Base-by-base conservation (phyloP, 2,797 vertebrate species). In the Buceros bicornis region DNA sequence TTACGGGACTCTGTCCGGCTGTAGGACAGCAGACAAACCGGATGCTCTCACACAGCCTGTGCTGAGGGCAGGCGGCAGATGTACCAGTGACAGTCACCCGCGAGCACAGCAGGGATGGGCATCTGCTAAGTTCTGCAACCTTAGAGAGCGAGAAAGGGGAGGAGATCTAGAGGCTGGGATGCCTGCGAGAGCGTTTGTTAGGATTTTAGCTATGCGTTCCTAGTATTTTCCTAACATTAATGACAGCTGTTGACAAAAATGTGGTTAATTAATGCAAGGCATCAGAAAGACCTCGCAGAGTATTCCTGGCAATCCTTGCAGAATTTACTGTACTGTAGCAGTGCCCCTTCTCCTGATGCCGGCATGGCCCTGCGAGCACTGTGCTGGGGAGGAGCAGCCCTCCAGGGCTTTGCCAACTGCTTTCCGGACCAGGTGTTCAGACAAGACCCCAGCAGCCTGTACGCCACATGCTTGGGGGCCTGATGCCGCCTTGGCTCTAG, bases 281-380 rank as follows among this genome's bases (percentile, higher is more conserved):
- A 66, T 25, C 53, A 24, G 16, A 53, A 61, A 35, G 29, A 40
- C 18, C 42, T 47, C 31, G 40, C 54, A 25, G 64, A 35, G 18
- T 4, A 6, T 37, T 80, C 33, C 64, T 53, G 61, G 66, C 43
- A 50, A 24, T 62, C 37, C 67, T 42, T 51, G 20, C 56, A 69
- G 56, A 50, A 69, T 53, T 48, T 29, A 47, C 57, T 26, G 37
- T 1, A 1, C 33, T 64, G 35, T 67, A 82, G 48, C 42, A 35
- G 29, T 16, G 21, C 25, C 60, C n/a, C 0, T 5, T 61, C 56
- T 74, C 18, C 60, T 16, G 21, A 11, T 16, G 53, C 72, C 61
- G 71, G 43, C 20, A 54, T 22, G 0, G 0, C 24, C 17, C 26
- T 47, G 35, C 1, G 2, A 81, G 69, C 31, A 3, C n/a, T 15